Conservation (phyloP, 92 coral and sea anemone genomes). For the Palythoa grandiflora region DNA sequence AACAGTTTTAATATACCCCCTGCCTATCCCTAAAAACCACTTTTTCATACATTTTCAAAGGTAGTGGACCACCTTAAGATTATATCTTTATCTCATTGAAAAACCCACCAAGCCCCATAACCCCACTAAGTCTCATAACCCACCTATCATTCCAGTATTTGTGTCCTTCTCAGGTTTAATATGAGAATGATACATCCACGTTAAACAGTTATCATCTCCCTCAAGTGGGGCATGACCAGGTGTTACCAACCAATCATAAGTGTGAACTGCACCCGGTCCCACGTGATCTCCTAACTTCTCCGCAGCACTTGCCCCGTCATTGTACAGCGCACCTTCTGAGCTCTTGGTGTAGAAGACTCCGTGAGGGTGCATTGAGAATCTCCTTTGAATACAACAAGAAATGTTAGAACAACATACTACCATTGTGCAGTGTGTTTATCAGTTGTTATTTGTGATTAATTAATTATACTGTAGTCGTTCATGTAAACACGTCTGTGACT, state of each 20-base stretch:
- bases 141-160: slow-evolving; percentile 81
- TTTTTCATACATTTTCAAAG: no score
- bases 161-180: slow-evolving; percentile 68
- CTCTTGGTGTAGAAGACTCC: slow-evolving; percentile 72
- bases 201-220: slow-evolving; percentile 77
- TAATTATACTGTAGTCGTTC: no score
- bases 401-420: no score
- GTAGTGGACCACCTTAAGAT: no score
- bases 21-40: no score
- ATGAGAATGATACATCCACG: slow-evolving; percentile 86
- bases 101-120: no score
- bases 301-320: slow-evolving; percentile 55
- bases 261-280: slow-evolving; percentile 47
- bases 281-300: slow-evolving; percentile 74
- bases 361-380: slow-evolving; percentile 72
- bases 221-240: slow-evolving; percentile 75
- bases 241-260: slow-evolving; percentile 67
- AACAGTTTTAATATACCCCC: no score
- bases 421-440: no score
- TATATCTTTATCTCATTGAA: background rate
- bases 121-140: background rate
- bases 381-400: background rate
- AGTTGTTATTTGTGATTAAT: no score
- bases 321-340: slow-evolving; percentile 73
- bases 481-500: no score